phyloP scores from a whole-genome alignment of 2,888 invertebrate species.

The Polymixis flavicincta region DNA sequence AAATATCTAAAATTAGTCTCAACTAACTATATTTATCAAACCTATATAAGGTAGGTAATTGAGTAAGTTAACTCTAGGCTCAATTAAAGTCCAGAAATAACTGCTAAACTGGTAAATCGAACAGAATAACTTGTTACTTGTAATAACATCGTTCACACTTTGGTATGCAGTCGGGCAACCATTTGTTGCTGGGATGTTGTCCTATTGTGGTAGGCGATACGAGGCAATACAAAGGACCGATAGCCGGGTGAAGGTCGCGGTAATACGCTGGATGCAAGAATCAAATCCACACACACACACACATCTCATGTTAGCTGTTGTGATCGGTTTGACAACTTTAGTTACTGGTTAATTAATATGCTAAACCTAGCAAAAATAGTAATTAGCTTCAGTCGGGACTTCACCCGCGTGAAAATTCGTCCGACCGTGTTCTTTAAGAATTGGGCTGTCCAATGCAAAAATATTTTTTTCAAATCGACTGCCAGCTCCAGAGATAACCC shows the following conservation, averaged over 20 bases:
- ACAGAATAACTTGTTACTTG: constrained; percentile 5
- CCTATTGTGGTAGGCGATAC: too few relatives aligned
- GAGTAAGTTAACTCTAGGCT: background rate
- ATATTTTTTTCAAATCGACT: too few relatives aligned
- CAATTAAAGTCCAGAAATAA: constrained; percentile 22
- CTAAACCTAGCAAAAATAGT: background rate
- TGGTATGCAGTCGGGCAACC: constrained; percentile 1
- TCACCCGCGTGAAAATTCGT: too few relatives aligned
- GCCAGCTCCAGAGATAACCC: too few relatives aligned
- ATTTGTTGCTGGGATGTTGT: background rate
- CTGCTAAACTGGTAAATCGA: constrained; percentile 7
- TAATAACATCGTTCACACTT: background rate
- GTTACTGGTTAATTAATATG: background rate
- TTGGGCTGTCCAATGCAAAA: too few relatives aligned
- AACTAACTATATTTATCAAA: background rate
- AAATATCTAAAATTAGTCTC: background rate
- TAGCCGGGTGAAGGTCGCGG: background rate
- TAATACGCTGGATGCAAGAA: background rate
- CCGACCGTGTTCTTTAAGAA: too few relatives aligned
- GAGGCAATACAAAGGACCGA: too few relatives aligned
- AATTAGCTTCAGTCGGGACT: too few relatives aligned
- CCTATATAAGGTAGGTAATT: background rate
- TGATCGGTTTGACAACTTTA: too few relatives aligned
- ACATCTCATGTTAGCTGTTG: background rate
- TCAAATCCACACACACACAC: too few relatives aligned